Evolutionary conservation across 1,140 invertebrate species (phyloP), one percentile per base, ranked within the genome.

Genomic region (Papilio polyxenes): DNA sequence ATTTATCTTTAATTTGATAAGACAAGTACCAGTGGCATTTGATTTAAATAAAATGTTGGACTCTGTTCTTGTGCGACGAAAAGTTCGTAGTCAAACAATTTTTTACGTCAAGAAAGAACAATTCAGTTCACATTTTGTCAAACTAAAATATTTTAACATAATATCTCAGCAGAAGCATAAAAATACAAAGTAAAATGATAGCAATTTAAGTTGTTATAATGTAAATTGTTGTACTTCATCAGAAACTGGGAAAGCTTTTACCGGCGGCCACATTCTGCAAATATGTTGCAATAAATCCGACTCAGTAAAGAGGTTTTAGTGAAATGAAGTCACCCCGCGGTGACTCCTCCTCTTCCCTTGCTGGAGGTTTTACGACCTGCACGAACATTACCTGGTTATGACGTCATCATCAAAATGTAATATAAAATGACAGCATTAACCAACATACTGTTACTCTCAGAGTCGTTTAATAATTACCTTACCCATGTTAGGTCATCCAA

Each of bases 181-280:
- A 69, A 37, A 17, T 15, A 8, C 31, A 17, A 37, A 40, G 2
- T 15, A 10, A 31, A 65, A 65, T 13, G 62, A 31, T 65, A 65
- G 4, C 62, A 65, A 72, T 72, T 72, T 72, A 72, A 72, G 11
- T 72, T 56, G 23, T 56, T 72, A 11, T 31, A 59, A 59, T 65
- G 40, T 72, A 72, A 72, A 72, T 72, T 40, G 31, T 37, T 15
- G 65, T 5, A 37, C 11, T 40, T 37, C 37, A 72, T 17, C 65
- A 72, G 37, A 72, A 17, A 72, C 65, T 72, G 11, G 23, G 13
- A 72, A 72, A 72, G 65, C 65, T 72, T 72, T 72, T 72, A 72
- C 31, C 23, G 56, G 11, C 65, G 65, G 65, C 31, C 11, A 72
- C 5, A 72, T 72, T 72, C 65, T 72, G 65, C 31, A 72, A 72